Evolutionary conservation across 2,797 vertebrate genomes (phyloP), one percentile per base, ranked within the genome.

Genomic region (Melanogrammus aeglefinus): DNA sequence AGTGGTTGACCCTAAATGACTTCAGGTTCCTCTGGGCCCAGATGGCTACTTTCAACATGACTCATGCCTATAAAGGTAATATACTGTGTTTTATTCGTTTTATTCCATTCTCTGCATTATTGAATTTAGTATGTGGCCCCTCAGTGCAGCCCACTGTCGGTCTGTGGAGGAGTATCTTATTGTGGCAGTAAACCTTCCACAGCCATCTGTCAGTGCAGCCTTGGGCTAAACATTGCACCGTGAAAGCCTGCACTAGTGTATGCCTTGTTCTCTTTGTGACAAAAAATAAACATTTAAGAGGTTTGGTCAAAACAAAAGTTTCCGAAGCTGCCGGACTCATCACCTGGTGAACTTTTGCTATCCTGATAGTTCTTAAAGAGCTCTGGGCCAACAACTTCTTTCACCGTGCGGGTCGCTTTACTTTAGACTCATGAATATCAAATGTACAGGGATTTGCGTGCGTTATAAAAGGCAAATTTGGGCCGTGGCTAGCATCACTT

Each of bases 151-250:
- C 79, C 9, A 9, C 63, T 13, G 81, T 73, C 84, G 78, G 76
- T 82, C 88, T 44, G 75, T 79, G 80, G 82, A 78, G 86, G 82
- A 87, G 84, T 79, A 86, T 76, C 82, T 90, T 91, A 88, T 90
- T 85, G 86, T 80, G 84, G 84, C 87, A 84, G 90, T 89, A 90
- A 92, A 91, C 89, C 81, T 81, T 80, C 77, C 29, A 51, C 76
- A 75, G 70, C 75, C 79, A 79, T 77, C 7, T 81, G 82, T 81
- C 83, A 83, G 44, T 35, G 74, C 80, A 85, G 70, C 70, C 14
- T 2, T 0, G 33, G 33, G 33, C 70, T 10, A 3, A 27, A 35
- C 29, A 35, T 39, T 16, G 72, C 33, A 73, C 18, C n/a, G 72
- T 8, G 39, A 73, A n/a, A n/a, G 27, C n/a, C 24, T 27, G 63